Evolutionary conservation across 2,113 vertebrate species (phyloP).

Genomic region (Rhabdornis inornatus): DNA sequence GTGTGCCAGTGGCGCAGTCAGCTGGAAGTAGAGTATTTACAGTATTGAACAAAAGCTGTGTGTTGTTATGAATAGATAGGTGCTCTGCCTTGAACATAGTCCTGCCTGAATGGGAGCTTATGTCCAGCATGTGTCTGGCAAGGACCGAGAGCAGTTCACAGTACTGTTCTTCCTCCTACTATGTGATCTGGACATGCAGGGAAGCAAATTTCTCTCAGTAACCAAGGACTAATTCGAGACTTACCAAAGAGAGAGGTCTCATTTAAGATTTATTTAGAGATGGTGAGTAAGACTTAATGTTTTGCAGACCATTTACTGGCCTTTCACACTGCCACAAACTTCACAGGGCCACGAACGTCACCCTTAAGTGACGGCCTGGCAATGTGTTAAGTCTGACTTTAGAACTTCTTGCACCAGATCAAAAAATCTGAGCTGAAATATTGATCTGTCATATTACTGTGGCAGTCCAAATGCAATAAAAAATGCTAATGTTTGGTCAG

Average conservation of each 20-base stretch:
- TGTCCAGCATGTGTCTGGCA: rapidly evolving
- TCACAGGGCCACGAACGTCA: not conserved
- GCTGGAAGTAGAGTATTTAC: not conserved
- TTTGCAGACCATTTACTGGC: not conserved
- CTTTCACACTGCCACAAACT: not conserved
- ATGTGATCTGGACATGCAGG: not conserved
- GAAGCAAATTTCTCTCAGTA: not conserved
- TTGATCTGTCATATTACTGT: not conserved
- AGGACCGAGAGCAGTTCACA: not conserved
- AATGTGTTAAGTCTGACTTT: not conserved
- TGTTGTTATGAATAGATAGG: not conserved
- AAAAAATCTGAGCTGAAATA: not conserved
- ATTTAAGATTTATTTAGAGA: not conserved
- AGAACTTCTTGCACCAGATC: not conserved
- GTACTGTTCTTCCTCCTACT: not conserved
- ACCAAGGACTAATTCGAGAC: not conserved
- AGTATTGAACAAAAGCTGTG: not conserved
- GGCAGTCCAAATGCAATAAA: not conserved
- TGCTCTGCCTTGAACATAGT: not conserved
- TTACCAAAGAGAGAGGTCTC: not conserved
- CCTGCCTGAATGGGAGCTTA: not conserved
- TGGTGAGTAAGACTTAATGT: not conserved
- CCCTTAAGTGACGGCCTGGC: not conserved
- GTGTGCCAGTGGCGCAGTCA: rapidly evolving
- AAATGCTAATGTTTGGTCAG: not conserved